phyloP scores from a whole-genome alignment of 2,113 vertebrate species.

The Aphyosemion australe region DNA sequence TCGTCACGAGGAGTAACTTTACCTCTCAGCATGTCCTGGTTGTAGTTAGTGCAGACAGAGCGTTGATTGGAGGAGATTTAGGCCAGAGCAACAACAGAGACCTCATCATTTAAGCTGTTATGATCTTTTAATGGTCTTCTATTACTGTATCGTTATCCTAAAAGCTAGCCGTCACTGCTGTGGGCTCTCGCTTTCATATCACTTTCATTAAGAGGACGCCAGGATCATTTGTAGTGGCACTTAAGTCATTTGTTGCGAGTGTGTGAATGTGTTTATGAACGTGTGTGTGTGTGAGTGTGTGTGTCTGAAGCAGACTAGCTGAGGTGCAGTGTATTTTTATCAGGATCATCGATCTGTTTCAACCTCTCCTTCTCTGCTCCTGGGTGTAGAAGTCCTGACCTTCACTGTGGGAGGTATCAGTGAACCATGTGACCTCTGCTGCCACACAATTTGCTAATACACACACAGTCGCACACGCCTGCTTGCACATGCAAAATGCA shows the following conservation, averaged over 20 bases:
- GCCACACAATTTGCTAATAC: conserved; percentile 36
- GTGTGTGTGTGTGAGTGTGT: conserved; percentile 56
- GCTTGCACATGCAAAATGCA: conserved; percentile 23
- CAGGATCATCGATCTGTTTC: conserved; percentile 75
- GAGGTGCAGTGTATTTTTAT: conserved; percentile 79
- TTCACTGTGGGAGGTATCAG: conserved; percentile 76
- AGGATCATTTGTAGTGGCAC: conserved; percentile 67
- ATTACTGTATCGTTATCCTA: conserved; percentile 69
- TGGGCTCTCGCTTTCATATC: conserved; percentile 63
- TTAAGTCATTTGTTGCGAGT: conserved; percentile 70
- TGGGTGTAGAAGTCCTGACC: conserved; percentile 75
- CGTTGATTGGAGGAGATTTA: conserved; percentile 66
- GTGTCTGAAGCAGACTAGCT: conserved; percentile 64
- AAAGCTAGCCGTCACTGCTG: conserved; percentile 57
- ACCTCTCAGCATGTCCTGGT: conserved; percentile 50
- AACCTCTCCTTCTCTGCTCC: conserved; percentile 56
- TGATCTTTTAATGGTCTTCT: conserved; percentile 76
- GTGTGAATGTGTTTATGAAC: conserved; percentile 55
- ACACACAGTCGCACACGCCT: conserved; percentile 39
- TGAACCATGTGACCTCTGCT: conserved; percentile 68
- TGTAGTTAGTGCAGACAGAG: conserved; percentile 52
- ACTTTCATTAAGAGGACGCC: conserved; percentile 72
- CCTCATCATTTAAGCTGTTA: conserved; percentile 73
- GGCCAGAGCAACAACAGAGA: conserved; percentile 62
- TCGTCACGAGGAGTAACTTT: conserved; percentile 53